These are phyloP conservation scores for Heliconius erato DNA, from an alignment of 2,888 invertebrate genomes.

Conservation along the genomic window DNA sequence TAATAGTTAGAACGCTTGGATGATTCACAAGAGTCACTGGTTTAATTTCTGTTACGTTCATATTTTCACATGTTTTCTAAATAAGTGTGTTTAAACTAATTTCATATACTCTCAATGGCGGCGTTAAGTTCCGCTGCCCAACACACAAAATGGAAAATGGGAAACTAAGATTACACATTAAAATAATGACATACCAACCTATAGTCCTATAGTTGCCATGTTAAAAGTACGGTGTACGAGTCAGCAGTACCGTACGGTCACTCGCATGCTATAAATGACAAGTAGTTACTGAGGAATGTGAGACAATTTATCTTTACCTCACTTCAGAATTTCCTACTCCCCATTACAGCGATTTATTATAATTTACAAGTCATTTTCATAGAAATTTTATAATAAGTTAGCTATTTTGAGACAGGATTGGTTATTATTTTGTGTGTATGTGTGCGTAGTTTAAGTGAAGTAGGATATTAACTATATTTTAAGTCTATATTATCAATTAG, in stretches of 20 bases:
- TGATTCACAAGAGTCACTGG: fast-evolving
- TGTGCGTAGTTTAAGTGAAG: not conserved
- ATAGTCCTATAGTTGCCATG: not conserved
- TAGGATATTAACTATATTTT: not conserved
- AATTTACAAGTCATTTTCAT: conserved; percentile 21
- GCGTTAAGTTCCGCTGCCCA: not conserved
- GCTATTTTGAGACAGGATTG: not conserved
- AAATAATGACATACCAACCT: not conserved
- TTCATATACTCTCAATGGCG: not conserved
- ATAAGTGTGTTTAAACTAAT: not conserved
- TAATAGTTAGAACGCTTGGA: not conserved
- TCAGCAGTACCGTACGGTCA: conserved; percentile 17
- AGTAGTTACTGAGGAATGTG: conserved; percentile 25
- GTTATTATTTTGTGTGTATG: not conserved
- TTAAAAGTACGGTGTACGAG: conserved; percentile 34
- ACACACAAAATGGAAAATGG: not conserved
- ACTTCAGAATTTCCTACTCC: conserved; percentile 18
- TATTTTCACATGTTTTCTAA: not conserved
- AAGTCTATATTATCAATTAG: no score
- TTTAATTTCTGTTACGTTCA: not conserved
- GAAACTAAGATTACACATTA: no score
- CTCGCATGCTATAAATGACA: conserved; percentile 35
- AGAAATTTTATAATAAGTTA: conserved; percentile 17
- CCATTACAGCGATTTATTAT: conserved; percentile 14
- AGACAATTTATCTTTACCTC: not conserved